Evolutionary conservation across 1,140 invertebrate species (phyloP).

Genomic region (Drosophila triauraria): DNA sequence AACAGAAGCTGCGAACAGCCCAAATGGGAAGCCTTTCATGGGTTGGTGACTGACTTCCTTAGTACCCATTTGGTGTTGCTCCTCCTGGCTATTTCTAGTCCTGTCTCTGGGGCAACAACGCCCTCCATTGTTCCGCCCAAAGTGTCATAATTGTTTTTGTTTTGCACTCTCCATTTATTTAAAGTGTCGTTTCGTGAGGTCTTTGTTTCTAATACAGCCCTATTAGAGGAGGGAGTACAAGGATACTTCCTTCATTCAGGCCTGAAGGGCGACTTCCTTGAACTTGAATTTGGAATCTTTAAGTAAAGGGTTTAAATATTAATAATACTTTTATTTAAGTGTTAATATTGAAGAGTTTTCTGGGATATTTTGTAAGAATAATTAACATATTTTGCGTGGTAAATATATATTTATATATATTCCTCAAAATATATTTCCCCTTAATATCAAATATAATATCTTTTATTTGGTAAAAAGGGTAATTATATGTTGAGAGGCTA

Average conservation of each 20-base stretch:
- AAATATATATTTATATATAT: no score
- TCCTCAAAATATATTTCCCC: no score
- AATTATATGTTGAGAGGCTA: background rate
- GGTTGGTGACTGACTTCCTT: conserved; percentile 26
- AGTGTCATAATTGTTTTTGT: conserved; percentile 56
- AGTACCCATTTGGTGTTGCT: conserved; percentile 8
- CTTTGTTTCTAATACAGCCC: conserved; percentile 12
- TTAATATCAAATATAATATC: no score
- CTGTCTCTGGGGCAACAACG: conserved; percentile 21
- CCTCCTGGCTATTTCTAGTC: conserved; percentile 26
- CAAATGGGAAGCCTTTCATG: conserved; percentile 45
- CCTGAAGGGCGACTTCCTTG: background rate
- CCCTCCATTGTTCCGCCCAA: conserved; percentile 27
- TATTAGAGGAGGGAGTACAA: background rate
- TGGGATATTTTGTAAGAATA: no score
- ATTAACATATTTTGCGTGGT: no score
- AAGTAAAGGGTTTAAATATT: background rate
- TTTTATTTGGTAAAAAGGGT: no score
- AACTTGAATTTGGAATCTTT: background rate
- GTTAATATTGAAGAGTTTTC: background rate
- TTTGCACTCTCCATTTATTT: conserved; percentile 42
- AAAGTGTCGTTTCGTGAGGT: conserved; percentile 39
- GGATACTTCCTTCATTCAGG: background rate
- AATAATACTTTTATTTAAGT: background rate
- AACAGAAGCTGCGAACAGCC: conserved; percentile 31